Percentiles rank a stretch among this genome's conserved stretches.
Conservation (phyloP, 1,140 invertebrate genomes). For the Drosophila baimaii region DNA sequence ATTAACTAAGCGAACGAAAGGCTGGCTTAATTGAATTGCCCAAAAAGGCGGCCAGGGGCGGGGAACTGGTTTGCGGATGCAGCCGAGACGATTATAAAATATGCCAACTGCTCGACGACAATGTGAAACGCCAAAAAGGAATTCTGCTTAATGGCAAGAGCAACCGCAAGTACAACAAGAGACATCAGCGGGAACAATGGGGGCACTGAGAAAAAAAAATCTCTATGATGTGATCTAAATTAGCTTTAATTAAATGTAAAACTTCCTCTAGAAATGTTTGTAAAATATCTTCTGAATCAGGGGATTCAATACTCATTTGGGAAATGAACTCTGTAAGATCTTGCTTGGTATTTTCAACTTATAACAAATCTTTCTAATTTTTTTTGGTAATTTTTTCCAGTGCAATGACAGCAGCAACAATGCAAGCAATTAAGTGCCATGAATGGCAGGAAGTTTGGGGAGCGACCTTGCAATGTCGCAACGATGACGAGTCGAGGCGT, state of each 20-base stretch:
- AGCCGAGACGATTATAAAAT: slow-evolving; percentile 60
- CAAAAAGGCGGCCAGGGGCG: slow-evolving; percentile 45
- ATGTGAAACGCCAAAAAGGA: slow-evolving; percentile 74
- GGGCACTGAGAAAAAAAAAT: slow-evolving; percentile 16
- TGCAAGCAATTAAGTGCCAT: slow-evolving; percentile 65
- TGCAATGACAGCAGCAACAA: slow-evolving; percentile 40
- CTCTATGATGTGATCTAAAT: too few relatives aligned
- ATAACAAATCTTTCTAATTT: not conserved
- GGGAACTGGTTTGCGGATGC: slow-evolving; percentile 56
- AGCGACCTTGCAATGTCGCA: slow-evolving; percentile 78
- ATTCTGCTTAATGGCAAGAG: slow-evolving; percentile 61
- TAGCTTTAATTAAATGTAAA: too few relatives aligned
- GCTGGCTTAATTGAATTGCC: slow-evolving; percentile 75
- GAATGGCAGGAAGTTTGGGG: slow-evolving; percentile 75
- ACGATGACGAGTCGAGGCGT: slow-evolving; percentile 30
- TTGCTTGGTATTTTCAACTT: not conserved
- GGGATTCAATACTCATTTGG: not conserved
- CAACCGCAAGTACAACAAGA: slow-evolving; percentile 22
- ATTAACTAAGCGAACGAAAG: slow-evolving; percentile 65
- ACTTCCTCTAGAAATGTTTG: too few relatives aligned
- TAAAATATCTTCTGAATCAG: not conserved
- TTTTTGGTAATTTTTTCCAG: not conserved
- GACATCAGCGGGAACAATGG: slow-evolving; percentile 20
- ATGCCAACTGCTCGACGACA: slow-evolving; percentile 62
- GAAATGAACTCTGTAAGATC: not conserved